Evolutionary conservation across 2,888 invertebrate species (phyloP).

Genomic region (Clostera curtula): DNA sequence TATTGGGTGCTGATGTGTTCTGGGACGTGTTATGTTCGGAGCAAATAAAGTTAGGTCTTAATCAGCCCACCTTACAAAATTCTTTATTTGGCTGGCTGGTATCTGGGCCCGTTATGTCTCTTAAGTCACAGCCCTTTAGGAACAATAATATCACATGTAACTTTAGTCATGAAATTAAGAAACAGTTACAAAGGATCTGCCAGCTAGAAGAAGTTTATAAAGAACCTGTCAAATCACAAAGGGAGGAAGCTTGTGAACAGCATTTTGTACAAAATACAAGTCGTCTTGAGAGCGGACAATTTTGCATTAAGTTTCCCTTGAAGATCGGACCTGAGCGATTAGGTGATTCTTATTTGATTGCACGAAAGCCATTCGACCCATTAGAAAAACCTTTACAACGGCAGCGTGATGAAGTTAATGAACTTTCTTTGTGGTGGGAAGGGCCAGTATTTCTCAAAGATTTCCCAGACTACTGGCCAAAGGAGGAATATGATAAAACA

Average conservation of each 20-base stretch:
- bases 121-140: too few relatives aligned
- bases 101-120: not conserved
- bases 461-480: not conserved
- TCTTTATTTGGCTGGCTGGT: not conserved
- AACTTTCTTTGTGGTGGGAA: conserved; percentile 1
- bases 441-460: conserved; percentile 3
- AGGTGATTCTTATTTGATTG: conserved; percentile 9
- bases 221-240: not conserved
- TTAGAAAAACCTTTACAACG: conserved; percentile 15
- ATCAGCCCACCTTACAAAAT: not conserved
- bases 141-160: not conserved
- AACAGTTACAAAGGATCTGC: not conserved
- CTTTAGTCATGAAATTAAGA: not conserved
- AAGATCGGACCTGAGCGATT: not conserved
- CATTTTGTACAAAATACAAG: conserved; percentile 15
- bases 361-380: conserved; percentile 16
- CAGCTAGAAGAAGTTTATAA: not conserved
- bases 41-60: not conserved
- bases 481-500: not conserved
- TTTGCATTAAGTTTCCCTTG: conserved; percentile 15
- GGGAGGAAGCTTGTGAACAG: not conserved
- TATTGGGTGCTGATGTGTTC: not conserved
- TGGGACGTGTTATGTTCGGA: not conserved
- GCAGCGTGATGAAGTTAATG: conserved; percentile 7
- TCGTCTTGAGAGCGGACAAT: conserved; percentile 16